phyloP scores from a whole-genome alignment of 2,888 invertebrate species.

The Cataglyphis livida region DNA sequence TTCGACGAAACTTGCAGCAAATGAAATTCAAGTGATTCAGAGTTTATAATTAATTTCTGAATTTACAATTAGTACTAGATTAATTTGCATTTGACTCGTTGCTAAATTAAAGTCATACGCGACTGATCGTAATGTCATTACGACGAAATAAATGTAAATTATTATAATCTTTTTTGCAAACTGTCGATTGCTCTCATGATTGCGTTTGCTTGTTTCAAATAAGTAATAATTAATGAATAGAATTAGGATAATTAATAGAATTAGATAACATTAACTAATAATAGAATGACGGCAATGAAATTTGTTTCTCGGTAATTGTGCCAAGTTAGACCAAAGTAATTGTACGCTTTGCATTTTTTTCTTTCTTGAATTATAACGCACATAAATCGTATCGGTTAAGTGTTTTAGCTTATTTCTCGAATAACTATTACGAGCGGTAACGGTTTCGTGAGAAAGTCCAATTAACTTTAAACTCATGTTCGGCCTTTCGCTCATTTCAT shows the following conservation, averaged over 20 bases:
- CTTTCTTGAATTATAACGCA: slow-evolving; percentile 21
- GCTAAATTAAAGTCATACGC: not conserved
- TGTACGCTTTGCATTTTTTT: slow-evolving; percentile 4
- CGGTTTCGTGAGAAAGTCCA: slow-evolving; percentile 64
- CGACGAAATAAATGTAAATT: not conserved
- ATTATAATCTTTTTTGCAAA: not conserved
- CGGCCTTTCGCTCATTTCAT: slow-evolving; percentile 68
- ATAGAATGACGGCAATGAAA: not conserved
- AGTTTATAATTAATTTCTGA: slow-evolving; percentile 19
- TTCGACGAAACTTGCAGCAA: not conserved
- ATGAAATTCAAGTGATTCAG: slow-evolving; percentile 2
- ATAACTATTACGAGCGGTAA: slow-evolving; percentile 58
- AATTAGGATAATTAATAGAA: not conserved
- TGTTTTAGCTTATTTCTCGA: slow-evolving; percentile 50
- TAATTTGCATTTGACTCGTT: not conserved
- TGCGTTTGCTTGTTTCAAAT: not conserved
- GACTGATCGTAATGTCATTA: not conserved
- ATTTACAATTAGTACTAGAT: slow-evolving; percentile 6
- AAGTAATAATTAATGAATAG: not conserved
- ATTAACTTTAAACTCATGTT: slow-evolving; percentile 64
- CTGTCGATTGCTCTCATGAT: not conserved
- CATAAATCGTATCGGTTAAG: slow-evolving; percentile 27
- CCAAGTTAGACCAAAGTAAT: not conserved
- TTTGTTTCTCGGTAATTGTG: not conserved
- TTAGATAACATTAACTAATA: not conserved